Percentiles rank a stretch among this genome's conserved stretches.
phyloP scores from a whole-genome alignment of 37 sponge, comb jelly and placozoan species.

The Cliona cf. orientalis region DNA sequence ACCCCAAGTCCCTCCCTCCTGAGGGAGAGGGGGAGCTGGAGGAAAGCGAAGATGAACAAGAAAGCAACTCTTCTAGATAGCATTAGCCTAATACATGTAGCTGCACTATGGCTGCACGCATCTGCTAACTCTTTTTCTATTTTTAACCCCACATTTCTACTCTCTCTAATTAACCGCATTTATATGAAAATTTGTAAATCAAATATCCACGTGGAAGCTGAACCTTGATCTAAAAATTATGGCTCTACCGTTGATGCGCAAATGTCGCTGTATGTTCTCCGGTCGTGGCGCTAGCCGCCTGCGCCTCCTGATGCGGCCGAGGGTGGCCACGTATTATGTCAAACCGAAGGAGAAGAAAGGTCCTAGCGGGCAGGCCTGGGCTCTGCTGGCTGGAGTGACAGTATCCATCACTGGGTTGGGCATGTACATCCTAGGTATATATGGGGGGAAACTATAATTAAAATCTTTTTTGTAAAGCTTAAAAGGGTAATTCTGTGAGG shows the following conservation, averaged over 20 bases:
- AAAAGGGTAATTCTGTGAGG: background rate
- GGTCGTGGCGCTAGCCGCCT: too few species aligned
- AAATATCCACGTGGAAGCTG: too few species aligned
- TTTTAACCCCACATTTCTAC: too few species aligned
- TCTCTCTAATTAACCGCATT: too few species aligned
- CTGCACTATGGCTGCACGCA: too few species aligned
- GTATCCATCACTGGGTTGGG: constrained; percentile 24
- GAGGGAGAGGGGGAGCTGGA: background rate
- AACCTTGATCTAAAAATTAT: too few species aligned
- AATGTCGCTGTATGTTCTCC: too few species aligned
- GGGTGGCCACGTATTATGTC: constrained; percentile 40
- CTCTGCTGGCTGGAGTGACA: constrained; percentile 56
- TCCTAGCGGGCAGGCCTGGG: constrained; percentile 55
- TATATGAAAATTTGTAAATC: too few species aligned
- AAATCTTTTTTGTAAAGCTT: background rate
- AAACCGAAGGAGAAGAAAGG: constrained; percentile 52
- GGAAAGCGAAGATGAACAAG: background rate
- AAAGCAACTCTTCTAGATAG: too few species aligned
- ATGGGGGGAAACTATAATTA: background rate
- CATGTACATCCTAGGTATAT: constrained; percentile 57
- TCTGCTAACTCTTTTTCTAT: too few species aligned
- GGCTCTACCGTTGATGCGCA: too few species aligned
- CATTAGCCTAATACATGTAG: too few species aligned
- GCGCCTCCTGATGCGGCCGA: background rate
- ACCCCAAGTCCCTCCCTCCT: constrained; percentile 11